These are phyloP conservation scores for Enteromius anoplus DNA, from an alignment of 2,797 vertebrate species.

Conservation along the genomic window DNA sequence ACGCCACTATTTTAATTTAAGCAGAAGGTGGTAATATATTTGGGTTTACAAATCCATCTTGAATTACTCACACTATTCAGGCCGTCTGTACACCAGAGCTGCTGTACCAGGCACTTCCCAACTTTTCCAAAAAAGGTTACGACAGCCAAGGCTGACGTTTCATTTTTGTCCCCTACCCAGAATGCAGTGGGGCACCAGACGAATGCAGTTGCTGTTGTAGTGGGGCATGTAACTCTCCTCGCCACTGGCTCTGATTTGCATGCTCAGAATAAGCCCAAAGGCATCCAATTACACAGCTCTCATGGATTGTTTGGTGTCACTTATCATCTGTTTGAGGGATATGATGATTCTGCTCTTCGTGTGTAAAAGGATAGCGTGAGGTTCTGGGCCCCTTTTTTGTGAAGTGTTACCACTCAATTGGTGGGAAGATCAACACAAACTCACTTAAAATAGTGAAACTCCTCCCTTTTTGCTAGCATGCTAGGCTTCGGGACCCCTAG, in stretches of 20 bases:
- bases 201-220: slow-evolving; percentile 45
- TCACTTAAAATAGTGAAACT: slow-evolving; percentile 48
- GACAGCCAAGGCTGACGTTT: slow-evolving; percentile 61
- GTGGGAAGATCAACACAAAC: slow-evolving; percentile 47
- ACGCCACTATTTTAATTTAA: slow-evolving; percentile 1
- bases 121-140: slow-evolving; percentile 78
- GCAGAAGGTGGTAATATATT: slow-evolving; percentile 60
- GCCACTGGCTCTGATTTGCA: slow-evolving; percentile 65
- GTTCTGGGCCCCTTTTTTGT: slow-evolving; percentile 57
- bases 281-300: slow-evolving; percentile 78
- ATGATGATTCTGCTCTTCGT: slow-evolving; percentile 74
- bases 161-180: slow-evolving; percentile 67
- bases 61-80: slow-evolving; percentile 59
- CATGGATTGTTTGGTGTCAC: slow-evolving; percentile 77
- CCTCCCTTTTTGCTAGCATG: slow-evolving; percentile 37
- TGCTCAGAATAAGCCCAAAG: slow-evolving; percentile 77
- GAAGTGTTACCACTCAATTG: slow-evolving; percentile 47
- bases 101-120: slow-evolving; percentile 35
- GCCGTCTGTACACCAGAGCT: slow-evolving; percentile 39
- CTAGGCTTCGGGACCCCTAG: slow-evolving; percentile 3
- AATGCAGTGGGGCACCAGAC: slow-evolving; percentile 59
- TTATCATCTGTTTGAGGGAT: slow-evolving; percentile 70
- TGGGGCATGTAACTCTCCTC: slow-evolving; percentile 51
- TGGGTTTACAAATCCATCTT: slow-evolving; percentile 49
- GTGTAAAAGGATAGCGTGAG: slow-evolving; percentile 76